A percentile compares a stretch with the other conserved stretches of the same genome.
phyloP scores from a whole-genome alignment of 2,888 invertebrate genomes.

The Eupithecia dodoneata region DNA sequence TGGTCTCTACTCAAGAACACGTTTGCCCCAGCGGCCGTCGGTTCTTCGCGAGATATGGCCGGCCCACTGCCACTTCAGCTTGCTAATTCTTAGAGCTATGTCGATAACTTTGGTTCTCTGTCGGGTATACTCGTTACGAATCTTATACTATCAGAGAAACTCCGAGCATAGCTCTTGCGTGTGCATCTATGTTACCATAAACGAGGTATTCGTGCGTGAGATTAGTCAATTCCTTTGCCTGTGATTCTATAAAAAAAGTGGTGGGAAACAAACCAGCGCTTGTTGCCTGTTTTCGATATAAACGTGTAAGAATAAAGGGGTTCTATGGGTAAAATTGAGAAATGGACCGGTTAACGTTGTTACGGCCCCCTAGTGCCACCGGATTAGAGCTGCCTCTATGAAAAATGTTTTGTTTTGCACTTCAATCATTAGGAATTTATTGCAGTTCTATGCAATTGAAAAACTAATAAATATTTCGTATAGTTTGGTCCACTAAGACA shows the following conservation, averaged over 20 bases:
- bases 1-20: too few relatives aligned
- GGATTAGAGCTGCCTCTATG: conserved; percentile 70
- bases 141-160: too few relatives aligned
- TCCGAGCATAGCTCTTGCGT: too few relatives aligned
- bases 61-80: too few relatives aligned
- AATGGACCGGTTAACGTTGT: conserved; percentile 84
- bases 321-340: conserved; percentile 78
- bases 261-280: neutral
- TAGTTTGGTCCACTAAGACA: neutral
- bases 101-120: too few relatives aligned
- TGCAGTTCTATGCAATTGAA: conserved; percentile 24
- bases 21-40: too few relatives aligned
- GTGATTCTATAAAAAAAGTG: neutral
- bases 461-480: conserved; percentile 1
- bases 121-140: too few relatives aligned
- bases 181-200: neutral
- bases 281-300: conserved; percentile 13
- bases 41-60: too few relatives aligned
- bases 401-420: conserved; percentile 75
- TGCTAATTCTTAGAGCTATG: too few relatives aligned
- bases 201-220: neutral
- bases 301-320: conserved; percentile 61
- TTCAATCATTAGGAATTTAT: conserved; percentile 57
- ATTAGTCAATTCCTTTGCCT: neutral
- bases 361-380: conserved; percentile 73